phyloP scores from a whole-genome alignment of 1,140 invertebrate species.

The Proctacanthus coquilletti region DNA sequence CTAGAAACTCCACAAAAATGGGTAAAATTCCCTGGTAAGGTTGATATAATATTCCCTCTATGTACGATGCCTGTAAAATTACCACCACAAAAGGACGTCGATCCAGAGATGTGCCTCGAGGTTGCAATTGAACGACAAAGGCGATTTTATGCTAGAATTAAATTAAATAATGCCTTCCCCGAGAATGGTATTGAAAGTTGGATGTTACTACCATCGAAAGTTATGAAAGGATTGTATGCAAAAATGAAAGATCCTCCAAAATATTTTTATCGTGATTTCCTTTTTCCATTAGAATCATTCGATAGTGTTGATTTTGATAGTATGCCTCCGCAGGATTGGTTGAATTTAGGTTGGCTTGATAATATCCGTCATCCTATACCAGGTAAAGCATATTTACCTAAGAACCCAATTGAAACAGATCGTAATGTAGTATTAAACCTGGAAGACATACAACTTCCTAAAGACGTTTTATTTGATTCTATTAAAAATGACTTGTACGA shows the following conservation, averaged over 20 bases:
- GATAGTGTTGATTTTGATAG: slow-evolving; percentile 21
- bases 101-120: slow-evolving; percentile 18
- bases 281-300: slow-evolving; percentile 23
- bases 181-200: slow-evolving; percentile 13
- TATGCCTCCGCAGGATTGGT: slow-evolving; percentile 19
- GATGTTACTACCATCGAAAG: slow-evolving; percentile 19
- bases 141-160: slow-evolving; percentile 16
- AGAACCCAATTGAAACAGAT: not conserved
- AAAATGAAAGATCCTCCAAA: not conserved
- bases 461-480: not conserved
- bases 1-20: slow-evolving; percentile 25
- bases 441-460: not conserved
- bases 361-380: slow-evolving; percentile 16
- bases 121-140: slow-evolving; percentile 23
- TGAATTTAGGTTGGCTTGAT: slow-evolving; percentile 18
- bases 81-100: slow-evolving; percentile 18
- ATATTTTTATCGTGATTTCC: slow-evolving; percentile 9
- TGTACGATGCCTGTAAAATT: slow-evolving; percentile 24
- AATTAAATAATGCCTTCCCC: slow-evolving; percentile 14
- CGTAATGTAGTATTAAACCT: too few species aligned
- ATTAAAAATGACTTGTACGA: slow-evolving; percentile 10
- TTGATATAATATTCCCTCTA: slow-evolving; percentile 17
- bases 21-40: slow-evolving; percentile 16
- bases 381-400: slow-evolving; percentile 12
- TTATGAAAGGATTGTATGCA: slow-evolving; percentile 12